phyloP scores from a whole-genome alignment of 2,888 invertebrate genomes.

The Pterostichus madidus region DNA sequence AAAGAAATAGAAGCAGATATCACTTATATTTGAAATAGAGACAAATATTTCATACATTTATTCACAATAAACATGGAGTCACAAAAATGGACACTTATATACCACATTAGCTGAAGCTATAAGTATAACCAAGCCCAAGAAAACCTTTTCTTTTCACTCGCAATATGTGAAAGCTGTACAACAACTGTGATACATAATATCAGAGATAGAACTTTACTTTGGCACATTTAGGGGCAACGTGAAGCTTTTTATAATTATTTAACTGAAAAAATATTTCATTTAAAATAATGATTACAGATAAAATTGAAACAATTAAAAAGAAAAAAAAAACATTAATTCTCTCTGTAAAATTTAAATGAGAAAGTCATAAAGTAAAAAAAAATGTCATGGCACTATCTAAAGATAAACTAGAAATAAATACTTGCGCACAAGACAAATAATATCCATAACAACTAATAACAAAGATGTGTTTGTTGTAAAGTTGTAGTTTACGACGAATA shows the following conservation, averaged over 20 bases:
- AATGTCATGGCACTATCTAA: constrained; percentile 53
- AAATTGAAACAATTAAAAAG: background rate
- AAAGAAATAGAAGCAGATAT: constrained; percentile 21
- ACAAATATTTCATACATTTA: constrained; percentile 31
- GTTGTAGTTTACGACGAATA: constrained; percentile 43
- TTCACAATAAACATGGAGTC: constrained; percentile 39
- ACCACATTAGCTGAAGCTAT: constrained; percentile 59
- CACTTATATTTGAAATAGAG: constrained; percentile 27
- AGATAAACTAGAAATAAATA: constrained; percentile 51
- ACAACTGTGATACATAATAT: constrained; percentile 61
- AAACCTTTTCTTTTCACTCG: constrained; percentile 16
- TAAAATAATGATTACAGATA: background rate
- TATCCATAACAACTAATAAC: constrained; percentile 48
- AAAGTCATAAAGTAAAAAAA: constrained; percentile 16
- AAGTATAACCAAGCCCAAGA: constrained; percentile 52
- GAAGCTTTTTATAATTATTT: constrained; percentile 33
- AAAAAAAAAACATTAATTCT: too few relatives aligned
- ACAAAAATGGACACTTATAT: constrained; percentile 60
- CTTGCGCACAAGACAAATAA: constrained; percentile 43
- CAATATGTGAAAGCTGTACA: constrained; percentile 63
- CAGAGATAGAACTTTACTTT: constrained; percentile 54
- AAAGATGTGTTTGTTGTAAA: constrained; percentile 29
- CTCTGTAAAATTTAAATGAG: background rate
- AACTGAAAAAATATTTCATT: constrained; percentile 24
- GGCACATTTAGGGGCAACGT: constrained; percentile 58